Conservation (phyloP, 2,888 invertebrate species). For the Nipponacmea schrenckii region DNA sequence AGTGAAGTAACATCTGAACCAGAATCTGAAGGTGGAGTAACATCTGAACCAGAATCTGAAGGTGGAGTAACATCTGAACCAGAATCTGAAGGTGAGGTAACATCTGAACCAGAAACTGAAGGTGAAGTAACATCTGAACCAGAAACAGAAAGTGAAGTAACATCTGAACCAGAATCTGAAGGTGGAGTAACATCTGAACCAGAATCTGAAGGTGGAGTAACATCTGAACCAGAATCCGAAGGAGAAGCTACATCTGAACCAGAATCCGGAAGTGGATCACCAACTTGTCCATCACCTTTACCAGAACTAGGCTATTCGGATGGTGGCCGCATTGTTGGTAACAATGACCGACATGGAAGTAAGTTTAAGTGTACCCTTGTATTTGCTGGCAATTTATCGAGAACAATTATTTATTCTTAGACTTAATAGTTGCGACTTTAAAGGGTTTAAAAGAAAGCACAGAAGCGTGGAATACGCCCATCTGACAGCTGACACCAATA, state of each 20-base stretch:
- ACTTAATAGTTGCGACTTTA: no score
- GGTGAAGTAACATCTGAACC: conserved; percentile 31
- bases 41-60: conserved; percentile 28
- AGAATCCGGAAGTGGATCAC: neutral
- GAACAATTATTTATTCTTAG: neutral
- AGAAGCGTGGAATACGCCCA: no score
- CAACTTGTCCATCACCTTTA: neutral
- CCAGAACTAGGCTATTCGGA: neutral
- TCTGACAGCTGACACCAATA: no score
- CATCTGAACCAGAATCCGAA: conserved; percentile 58
- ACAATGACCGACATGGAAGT: conserved; percentile 8
- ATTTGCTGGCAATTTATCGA: neutral
- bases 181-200: conserved; percentile 24
- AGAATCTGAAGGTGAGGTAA: conserved; percentile 48
- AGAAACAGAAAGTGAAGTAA: conserved; percentile 4
- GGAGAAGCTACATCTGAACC: conserved; percentile 57
- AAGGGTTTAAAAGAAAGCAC: no score
- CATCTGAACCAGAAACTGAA: conserved; percentile 58
- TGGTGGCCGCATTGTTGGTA: neutral
- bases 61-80: neutral
- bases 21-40: conserved; percentile 63
- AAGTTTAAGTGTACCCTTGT: neutral
- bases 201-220: conserved; percentile 10
- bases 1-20: conserved; percentile 43
- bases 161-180: conserved; percentile 15